Percentiles rank a stretch among this genome's conserved stretches.
Conservation (phyloP, 2,113 vertebrate species). For the Callopanchax toddi region DNA sequence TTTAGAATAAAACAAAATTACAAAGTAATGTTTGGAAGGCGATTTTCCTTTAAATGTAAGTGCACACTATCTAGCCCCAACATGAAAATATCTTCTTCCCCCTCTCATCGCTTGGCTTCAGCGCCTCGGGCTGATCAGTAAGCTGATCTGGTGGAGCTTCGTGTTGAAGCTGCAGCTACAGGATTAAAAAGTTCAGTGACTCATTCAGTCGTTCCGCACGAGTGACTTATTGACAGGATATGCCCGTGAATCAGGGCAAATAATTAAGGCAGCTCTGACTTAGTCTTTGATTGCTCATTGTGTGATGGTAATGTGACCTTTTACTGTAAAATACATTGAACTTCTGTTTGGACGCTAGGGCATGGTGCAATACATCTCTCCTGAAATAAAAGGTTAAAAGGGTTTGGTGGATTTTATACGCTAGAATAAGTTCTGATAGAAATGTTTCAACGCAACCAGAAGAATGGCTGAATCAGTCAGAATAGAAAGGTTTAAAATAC, state of each 20-base stretch:
- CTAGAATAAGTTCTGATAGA: too few relatives aligned
- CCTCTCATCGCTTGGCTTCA: slow-evolving; percentile 7
- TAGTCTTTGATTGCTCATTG: slow-evolving; percentile 38
- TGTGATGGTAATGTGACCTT: slow-evolving; percentile 30
- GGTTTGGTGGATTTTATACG: neutral
- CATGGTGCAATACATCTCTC: too few relatives aligned
- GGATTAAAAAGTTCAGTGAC: slow-evolving; percentile 27
- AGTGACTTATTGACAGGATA: slow-evolving; percentile 59
- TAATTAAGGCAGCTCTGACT: slow-evolving; percentile 53
- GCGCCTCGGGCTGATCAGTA: slow-evolving; percentile 23
- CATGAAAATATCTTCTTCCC: slow-evolving; percentile 7
- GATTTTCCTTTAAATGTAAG: too few relatives aligned
- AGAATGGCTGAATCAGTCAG: too few relatives aligned
- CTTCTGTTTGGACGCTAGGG: slow-evolving; percentile 22
- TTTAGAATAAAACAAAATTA: too few relatives aligned
- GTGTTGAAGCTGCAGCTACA: slow-evolving; percentile 17
- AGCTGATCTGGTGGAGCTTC: slow-evolving; percentile 23
- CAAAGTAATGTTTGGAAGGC: too few relatives aligned
- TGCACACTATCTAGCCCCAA: neutral
- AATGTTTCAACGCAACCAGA: too few relatives aligned
- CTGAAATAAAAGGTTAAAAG: slow-evolving; percentile 13
- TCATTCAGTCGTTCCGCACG: slow-evolving; percentile 44
- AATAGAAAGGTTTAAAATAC: too few relatives aligned
- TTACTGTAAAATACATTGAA: slow-evolving; percentile 34
- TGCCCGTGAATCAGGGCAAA: slow-evolving; percentile 55